These are phyloP conservation scores for Cossypha niveicapilla DNA, from an alignment of 2,797 vertebrate species.

Conservation along the genomic window DNA sequence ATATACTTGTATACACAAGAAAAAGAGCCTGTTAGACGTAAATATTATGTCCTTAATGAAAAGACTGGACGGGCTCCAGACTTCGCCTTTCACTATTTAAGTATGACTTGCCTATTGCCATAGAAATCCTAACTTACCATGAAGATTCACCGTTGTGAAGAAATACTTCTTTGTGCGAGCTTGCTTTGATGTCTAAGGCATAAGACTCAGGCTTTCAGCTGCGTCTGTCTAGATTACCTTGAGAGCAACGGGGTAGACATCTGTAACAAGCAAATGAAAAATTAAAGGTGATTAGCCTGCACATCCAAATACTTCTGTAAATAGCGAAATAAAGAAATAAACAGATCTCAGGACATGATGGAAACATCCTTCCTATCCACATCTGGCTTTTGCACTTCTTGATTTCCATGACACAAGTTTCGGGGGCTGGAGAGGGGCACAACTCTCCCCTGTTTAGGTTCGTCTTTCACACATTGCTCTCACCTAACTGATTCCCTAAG, in stretches of 20 bases:
- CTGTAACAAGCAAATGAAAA: slow-evolving; percentile 87
- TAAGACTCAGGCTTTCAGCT: slow-evolving; percentile 91
- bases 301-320: slow-evolving; percentile 68
- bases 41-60: slow-evolving; percentile 96
- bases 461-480: background rate
- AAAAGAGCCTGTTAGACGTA: slow-evolving; percentile 88
- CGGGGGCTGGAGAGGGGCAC: background rate
- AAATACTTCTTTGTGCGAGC: slow-evolving; percentile 93
- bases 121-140: slow-evolving; percentile 99
- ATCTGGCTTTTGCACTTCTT: background rate
- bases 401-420: background rate
- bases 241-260: slow-evolving; percentile 83
- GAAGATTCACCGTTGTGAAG: slow-evolving; percentile 99
- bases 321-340: slow-evolving; percentile 68
- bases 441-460: background rate
- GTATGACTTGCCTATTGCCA: slow-evolving; percentile 97
- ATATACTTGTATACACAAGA: slow-evolving; percentile 85
- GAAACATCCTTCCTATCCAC: background rate
- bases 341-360: slow-evolving; percentile 23
- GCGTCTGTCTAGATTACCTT: slow-evolving; percentile 86
- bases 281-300: slow-evolving; percentile 80
- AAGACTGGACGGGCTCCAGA: slow-evolving; percentile 87
- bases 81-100: slow-evolving; percentile 94
- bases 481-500: background rate
- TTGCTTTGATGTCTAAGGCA: slow-evolving; percentile 96